Evolutionary conservation across 2,113 vertebrate genomes (phyloP).

Genomic region (Cryptotis parvus): DNA sequence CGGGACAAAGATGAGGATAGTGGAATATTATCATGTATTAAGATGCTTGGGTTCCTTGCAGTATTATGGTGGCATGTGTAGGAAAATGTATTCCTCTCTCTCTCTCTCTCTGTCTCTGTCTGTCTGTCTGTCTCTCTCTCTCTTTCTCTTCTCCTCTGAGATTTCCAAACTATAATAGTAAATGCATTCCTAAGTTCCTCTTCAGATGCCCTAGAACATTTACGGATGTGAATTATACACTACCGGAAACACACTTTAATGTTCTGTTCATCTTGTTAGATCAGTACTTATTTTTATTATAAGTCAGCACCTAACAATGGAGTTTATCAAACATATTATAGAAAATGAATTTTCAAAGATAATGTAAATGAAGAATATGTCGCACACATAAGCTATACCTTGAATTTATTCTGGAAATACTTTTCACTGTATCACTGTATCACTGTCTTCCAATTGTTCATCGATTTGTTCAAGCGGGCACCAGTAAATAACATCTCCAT

Average conservation of each 20-base stretch:
- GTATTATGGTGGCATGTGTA: not conserved
- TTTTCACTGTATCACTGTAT: not conserved
- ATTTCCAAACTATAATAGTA: too few species aligned
- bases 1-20: not conserved
- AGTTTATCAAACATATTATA: slow-evolving; percentile 14
- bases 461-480: too few species aligned
- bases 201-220: not conserved
- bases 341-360: not conserved
- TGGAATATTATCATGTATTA: not conserved
- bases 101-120: too few species aligned
- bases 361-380: not conserved
- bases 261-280: slow-evolving; percentile 11
- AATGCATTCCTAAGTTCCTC: not conserved
- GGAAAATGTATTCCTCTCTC: not conserved
- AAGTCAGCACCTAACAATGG: not conserved
- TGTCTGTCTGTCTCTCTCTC: too few species aligned
- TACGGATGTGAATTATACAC: not conserved
- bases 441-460: too few species aligned
- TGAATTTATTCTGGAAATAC: not conserved
- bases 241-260: not conserved
- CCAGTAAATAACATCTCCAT: too few species aligned
- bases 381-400: not conserved
- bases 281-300: not conserved
- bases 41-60: not conserved
- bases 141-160: too few species aligned